Evolutionary conservation across 2,888 invertebrate genomes (phyloP).

Genomic region (Spilarctia lutea): DNA sequence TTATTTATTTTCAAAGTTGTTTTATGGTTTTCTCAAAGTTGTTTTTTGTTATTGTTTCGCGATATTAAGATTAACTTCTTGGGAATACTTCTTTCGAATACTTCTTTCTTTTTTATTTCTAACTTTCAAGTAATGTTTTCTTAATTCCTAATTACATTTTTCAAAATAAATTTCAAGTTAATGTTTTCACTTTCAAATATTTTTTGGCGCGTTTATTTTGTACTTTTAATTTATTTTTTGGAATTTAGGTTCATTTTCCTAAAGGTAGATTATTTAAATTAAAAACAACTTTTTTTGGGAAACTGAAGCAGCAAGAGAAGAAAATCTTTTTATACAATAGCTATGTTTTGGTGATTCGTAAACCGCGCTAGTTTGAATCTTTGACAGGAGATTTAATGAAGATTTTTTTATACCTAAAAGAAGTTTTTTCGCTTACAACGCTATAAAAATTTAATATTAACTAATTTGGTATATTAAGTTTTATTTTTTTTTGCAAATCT

Average conservation of each 20-base stretch:
- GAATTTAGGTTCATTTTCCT: background rate
- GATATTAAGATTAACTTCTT: background rate
- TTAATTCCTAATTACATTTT: background rate
- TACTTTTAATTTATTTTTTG: background rate
- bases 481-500: background rate
- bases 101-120: background rate
- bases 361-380: slow-evolving; percentile 8
- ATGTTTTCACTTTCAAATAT: background rate
- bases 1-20: slow-evolving; percentile 2
- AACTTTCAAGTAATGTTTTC: background rate
- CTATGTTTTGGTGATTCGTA: background rate
- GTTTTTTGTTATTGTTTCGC: slow-evolving; percentile 14
- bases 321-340: background rate
- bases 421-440: background rate
- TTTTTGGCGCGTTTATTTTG: background rate
- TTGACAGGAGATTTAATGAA: background rate
- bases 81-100: background rate
- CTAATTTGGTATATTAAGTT: too few species aligned
- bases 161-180: background rate
- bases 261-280: background rate
- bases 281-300: background rate
- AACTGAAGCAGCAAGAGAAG: background rate
- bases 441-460: background rate
- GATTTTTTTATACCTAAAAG: too few species aligned
- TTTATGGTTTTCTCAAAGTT: slow-evolving; percentile 7